Evolutionary conservation across 2,113 vertebrate species (phyloP).

Genomic region (Callithrix jacchus): DNA sequence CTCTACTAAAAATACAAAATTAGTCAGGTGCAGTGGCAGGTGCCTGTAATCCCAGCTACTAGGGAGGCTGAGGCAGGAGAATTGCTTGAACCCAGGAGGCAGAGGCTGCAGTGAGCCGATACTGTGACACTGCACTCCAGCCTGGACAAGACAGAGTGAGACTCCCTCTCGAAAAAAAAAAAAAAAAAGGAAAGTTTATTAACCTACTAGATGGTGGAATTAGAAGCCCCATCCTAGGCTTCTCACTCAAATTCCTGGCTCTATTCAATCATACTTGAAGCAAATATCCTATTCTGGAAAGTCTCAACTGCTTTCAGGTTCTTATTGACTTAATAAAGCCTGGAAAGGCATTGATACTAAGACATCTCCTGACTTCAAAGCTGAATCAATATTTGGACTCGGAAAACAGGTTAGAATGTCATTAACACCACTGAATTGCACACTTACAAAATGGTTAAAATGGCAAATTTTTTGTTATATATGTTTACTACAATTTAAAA

Average conservation of each 20-base stretch:
- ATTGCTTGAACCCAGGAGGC: neutral
- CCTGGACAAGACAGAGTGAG: neutral
- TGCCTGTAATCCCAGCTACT: neutral
- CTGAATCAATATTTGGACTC: neutral
- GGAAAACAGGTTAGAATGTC: neutral
- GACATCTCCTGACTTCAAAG: neutral
- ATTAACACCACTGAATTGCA: neutral
- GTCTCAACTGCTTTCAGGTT: neutral
- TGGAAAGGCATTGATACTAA: neutral
- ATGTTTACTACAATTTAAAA: neutral
- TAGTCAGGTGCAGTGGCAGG: neutral
- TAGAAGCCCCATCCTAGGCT: neutral
- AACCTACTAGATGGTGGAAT: neutral
- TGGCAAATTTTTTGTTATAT: neutral
- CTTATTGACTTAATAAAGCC: neutral
- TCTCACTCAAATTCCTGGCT: neutral
- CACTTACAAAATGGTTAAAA: neutral
- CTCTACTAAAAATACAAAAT: neutral
- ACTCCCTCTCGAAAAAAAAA: too few species aligned
- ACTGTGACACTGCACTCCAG: neutral
- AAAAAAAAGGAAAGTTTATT: neutral
- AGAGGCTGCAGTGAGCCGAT: neutral
- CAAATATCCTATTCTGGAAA: conserved; percentile 10
- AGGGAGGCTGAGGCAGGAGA: neutral
- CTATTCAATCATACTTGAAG: neutral